Conservation (phyloP, 1,140 invertebrate genomes). For the Ericerus pela region DNA sequence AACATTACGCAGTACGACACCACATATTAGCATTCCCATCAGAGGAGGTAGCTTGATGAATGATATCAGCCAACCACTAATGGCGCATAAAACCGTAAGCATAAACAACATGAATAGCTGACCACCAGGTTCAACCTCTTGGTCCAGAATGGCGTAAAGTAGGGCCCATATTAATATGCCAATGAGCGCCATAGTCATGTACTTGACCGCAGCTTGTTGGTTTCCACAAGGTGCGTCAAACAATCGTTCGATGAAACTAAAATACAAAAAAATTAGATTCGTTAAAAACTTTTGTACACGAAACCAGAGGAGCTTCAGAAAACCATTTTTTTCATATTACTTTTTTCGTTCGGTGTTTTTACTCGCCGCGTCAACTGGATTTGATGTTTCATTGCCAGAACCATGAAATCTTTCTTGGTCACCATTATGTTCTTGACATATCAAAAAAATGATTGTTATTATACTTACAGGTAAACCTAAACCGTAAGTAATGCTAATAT, state of each 20-base stretch:
- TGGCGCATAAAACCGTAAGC: background rate
- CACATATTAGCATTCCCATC: conserved; percentile 24
- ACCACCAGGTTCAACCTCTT: background rate
- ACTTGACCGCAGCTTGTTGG: background rate
- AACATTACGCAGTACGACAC: conserved; percentile 19
- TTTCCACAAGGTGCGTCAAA: background rate
- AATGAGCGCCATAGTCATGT: background rate
- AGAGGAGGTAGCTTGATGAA: conserved; percentile 20
- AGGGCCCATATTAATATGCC: background rate
- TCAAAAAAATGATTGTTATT: too few species aligned
- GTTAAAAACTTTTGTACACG: too few species aligned
- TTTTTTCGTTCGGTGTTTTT: too few species aligned
- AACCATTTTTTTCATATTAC: too few species aligned
- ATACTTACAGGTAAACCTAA: too few species aligned
- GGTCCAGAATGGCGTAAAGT: background rate
- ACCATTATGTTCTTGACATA: too few species aligned
- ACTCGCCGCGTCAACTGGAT: too few species aligned
- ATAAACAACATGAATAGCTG: background rate
- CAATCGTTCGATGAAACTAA: background rate
- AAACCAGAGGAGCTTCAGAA: too few species aligned
- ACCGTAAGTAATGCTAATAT: too few species aligned
- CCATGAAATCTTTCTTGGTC: too few species aligned
- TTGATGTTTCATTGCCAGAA: too few species aligned
- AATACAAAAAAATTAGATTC: background rate
- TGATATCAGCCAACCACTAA: conserved; percentile 14